Percentiles rank a stretch among this genome's conserved stretches.
These are phyloP conservation scores for Pyxicephalus adspersus DNA, from an alignment of 2,113 vertebrate genomes.

Conservation along the genomic window DNA sequence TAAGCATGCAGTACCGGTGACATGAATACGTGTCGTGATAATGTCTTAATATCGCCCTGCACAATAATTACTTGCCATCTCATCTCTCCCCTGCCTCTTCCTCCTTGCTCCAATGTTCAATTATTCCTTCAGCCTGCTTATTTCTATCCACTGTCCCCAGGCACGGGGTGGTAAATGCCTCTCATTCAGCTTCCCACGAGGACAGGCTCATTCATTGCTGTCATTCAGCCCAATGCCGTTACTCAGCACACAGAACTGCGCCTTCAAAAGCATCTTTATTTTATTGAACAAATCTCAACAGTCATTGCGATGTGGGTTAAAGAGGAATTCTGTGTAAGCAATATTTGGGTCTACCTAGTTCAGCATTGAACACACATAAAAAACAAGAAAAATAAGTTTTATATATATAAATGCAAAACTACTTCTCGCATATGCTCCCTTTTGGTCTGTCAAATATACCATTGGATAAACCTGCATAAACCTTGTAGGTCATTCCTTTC, in stretches of 20 bases:
- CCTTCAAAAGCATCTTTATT: background rate
- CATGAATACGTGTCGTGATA: background rate
- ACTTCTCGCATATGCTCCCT: too few relatives aligned
- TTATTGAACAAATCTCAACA: background rate
- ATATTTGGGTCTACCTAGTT: too few relatives aligned
- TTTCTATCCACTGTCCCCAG: conserved; percentile 19
- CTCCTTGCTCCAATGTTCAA: conserved; percentile 18
- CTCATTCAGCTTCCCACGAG: background rate
- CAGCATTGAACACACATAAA: too few relatives aligned
- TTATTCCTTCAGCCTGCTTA: conserved; percentile 17
- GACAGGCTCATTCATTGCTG: conserved; percentile 3
- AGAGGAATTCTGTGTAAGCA: too few relatives aligned
- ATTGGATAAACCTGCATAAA: too few relatives aligned
- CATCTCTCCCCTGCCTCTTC: conserved; percentile 2
- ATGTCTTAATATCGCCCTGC: background rate
- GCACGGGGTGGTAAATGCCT: conserved; percentile 22
- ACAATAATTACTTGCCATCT: conserved; percentile 18
- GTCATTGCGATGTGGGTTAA: background rate
- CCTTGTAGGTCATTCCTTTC: too few relatives aligned
- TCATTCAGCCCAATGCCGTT: background rate
- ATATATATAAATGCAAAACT: too few relatives aligned
- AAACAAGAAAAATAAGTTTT: too few relatives aligned
- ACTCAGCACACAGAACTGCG: background rate
- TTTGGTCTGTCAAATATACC: too few relatives aligned
- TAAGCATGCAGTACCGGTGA: background rate